Evolutionary conservation across 2,797 vertebrate species (phyloP).

Genomic region (Crenuchus spilurus): DNA sequence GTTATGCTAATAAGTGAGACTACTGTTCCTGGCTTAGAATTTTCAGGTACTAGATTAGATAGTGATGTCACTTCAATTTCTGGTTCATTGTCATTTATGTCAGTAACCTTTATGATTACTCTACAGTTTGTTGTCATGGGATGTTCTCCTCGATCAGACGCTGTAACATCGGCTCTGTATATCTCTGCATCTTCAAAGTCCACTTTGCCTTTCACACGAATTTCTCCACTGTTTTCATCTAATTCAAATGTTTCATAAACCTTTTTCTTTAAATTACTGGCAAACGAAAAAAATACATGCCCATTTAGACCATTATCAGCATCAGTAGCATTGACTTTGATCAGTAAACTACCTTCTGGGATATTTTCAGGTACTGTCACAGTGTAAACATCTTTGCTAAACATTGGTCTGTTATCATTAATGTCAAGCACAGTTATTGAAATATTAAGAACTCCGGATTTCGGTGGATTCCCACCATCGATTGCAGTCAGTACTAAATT

Average conservation of each 20-base stretch:
- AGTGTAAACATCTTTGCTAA: constrained; percentile 35
- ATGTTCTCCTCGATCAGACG: constrained; percentile 51
- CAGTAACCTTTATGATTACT: constrained; percentile 50
- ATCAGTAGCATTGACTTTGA: constrained; percentile 55
- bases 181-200: constrained; percentile 55
- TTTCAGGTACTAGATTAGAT: constrained; percentile 45
- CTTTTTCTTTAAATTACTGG: constrained; percentile 45
- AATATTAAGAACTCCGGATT: constrained; percentile 39
- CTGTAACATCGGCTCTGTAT: constrained; percentile 50
- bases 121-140: constrained; percentile 36
- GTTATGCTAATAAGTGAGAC: constrained; percentile 79
- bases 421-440: constrained; percentile 42
- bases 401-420: constrained; percentile 59
- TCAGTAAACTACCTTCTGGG: constrained; percentile 31
- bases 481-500: constrained; percentile 42
- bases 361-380: constrained; percentile 44
- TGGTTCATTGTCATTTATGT: constrained; percentile 55
- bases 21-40: constrained; percentile 66
- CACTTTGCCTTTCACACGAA: constrained; percentile 46
- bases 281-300: constrained; percentile 46
- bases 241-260: constrained; percentile 52
- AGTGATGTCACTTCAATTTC: constrained; percentile 54
- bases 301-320: constrained; percentile 49
- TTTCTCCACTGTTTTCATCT: constrained; percentile 51
- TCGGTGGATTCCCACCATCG: constrained; percentile 56